Conservation (phyloP, 2,113 vertebrate genomes). For the Saguinus midas region DNA sequence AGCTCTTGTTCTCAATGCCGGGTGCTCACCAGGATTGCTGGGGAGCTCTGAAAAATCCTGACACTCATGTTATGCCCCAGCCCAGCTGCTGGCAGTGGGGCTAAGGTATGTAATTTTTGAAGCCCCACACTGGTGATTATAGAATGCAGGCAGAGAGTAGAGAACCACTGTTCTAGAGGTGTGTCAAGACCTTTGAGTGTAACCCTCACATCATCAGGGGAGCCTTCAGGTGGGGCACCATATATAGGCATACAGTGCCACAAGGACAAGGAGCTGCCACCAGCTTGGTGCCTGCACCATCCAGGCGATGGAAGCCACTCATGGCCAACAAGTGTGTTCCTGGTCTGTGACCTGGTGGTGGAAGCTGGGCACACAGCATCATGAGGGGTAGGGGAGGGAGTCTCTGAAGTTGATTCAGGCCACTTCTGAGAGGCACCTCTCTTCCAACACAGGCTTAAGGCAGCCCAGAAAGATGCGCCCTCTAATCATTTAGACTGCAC, state of each 20-base stretch:
- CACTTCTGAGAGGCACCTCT: background rate
- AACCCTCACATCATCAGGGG: background rate
- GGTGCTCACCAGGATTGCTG: background rate
- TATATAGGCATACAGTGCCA: fast-evolving
- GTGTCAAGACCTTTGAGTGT: background rate
- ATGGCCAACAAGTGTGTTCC: background rate
- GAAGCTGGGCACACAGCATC: background rate
- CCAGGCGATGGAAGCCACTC: background rate
- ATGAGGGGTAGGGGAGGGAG: background rate
- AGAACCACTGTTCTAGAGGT: background rate
- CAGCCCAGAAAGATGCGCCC: background rate
- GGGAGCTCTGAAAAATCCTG: background rate
- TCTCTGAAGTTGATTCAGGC: background rate
- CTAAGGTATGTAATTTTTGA: background rate
- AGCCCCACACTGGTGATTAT: background rate
- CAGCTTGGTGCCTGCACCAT: background rate
- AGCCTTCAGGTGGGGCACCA: background rate
- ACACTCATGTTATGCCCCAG: background rate
- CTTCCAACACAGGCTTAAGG: background rate
- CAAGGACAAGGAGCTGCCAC: background rate
- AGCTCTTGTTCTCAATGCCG: background rate
- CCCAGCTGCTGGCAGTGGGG: background rate
- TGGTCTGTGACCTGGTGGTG: background rate
- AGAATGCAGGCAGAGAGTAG: background rate
- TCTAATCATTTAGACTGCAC: background rate